Evolutionary conservation across 2,888 invertebrate species (phyloP), one percentile per base, ranked within the genome.

Genomic region (Cephus spinipes): DNA sequence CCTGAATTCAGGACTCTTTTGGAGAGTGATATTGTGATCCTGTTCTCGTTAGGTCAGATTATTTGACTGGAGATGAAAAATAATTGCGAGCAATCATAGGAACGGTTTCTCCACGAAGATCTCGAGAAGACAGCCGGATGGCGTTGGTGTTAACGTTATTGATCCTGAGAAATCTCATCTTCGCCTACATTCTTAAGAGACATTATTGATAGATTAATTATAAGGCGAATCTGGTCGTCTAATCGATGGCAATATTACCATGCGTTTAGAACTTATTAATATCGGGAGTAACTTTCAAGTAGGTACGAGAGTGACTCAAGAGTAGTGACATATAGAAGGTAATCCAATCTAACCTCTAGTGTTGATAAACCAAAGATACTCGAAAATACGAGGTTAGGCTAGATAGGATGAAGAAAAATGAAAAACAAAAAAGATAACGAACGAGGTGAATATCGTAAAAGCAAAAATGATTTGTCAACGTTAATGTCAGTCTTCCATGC

Each of bases 401-500:
- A 55, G 55, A 23, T 55, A 55, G 55, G 9, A 23, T 2, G 23
- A 55, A 55, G 55, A 55, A 55, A 55, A 55, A 23, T 23, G 55
- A 55, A 55, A 40, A 40, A 40, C 6, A 55, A 6, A 55, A 55
- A 55, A 9, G 15, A 55, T 23, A 55, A 55, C 55, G 55, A 55
- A 9, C 15, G 2, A 55, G 9, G 23, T 23, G 55, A 55, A 55
- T 55, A 55, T 55, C 31, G 31, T 12, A 71, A 33, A 12, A 31
- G 71, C 32, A 32, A 23, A 71, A 33, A 71, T 32, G 30, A 23
- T 31, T 71, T 9, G 32, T 71, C 71, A 71, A 71, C 31, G 71
- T 71, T 71, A 71, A 71, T 33, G 71, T 33, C 71, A 71, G 71
- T 71, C 71, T 71, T 71, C 71, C 71, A 71, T 32, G 71, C 71